Base-by-base conservation (phyloP, 2,888 invertebrate genomes). In the Thysanoteuthis rhombus region DNA sequence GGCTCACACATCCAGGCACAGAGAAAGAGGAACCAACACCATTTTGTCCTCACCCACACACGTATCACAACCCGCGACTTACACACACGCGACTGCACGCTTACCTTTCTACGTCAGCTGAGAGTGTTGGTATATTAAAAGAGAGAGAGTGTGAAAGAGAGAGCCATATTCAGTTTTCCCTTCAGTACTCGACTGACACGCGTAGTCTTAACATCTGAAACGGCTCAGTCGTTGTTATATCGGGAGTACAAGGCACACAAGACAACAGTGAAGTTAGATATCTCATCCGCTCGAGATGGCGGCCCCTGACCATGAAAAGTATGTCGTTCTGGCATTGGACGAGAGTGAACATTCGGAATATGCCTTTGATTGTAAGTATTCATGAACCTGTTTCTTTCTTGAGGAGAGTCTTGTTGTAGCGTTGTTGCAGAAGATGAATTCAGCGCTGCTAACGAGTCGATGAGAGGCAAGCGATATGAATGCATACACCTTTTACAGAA, bases 291-390 rank as follows among this genome's bases (percentile, higher is more conserved):
- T 38, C 28, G 93, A n/a, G 32, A 93, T 93, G 93, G 93, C 93
- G 28, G 47, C 52, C 36, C 39, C 93, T 22, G 92, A 92, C 75
- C 75, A 75, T 25, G 93, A 93, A 45, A 47, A 58, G 52, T 93
- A 39, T 52, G 93, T 93, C 39, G 93, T 93, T 36, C 47, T 93
- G n/a, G 93, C 93, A 32, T 38, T 93, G 22, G 93, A 93, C 28
- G 93, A 93, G 58, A 93, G 93, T 52, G 93, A 93, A 28, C 93
- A 93, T 58, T 93, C 93, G 52, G 93, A 93, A 36, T 93, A 93
- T 25, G 93, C 93, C 36, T 93, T 93, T 4, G 93, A 93, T 58
- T 93, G 93, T 93, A 28, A 93, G 93, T 93, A 93, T 12, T 91
- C 91, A 12, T 3, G 10, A 4, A 36, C 4, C 6, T 32, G 22